Evolutionary conservation across 1,140 invertebrate species (phyloP), one percentile per base, ranked within the genome.

Genomic region (Himalopsyche phryganea): DNA sequence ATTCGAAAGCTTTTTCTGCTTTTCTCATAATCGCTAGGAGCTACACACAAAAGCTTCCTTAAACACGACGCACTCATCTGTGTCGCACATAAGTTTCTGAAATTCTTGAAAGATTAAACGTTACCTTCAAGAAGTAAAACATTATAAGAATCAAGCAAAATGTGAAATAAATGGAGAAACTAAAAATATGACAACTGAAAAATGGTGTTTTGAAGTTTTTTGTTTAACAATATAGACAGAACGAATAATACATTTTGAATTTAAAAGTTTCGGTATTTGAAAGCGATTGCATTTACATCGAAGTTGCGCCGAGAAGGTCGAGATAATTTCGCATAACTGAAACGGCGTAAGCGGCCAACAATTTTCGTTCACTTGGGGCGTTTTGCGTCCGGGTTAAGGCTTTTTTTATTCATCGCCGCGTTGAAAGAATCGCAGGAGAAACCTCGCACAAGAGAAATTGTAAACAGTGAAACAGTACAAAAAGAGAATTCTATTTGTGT

Each of bases 251-350:
- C 50, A 61, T 57, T 57, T 56, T 57, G 49, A 61, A 61, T 51
- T 61, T 60, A 52, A 57, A 61, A 61, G 53, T 61, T 61, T 40
- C n/a, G 52, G 49, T 55, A 51, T 55, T 57, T 46, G 53, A 51
- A 61, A 48, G 53, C 60, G 32, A 61, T 61, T 61, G 53, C 53
- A 61, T 61, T 57, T 61, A 61, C 60, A 61, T 61, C 44, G 53
- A 61, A 57, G 60, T 61, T 61, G 42, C 23, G 20, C 38, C 35
- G 42, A 35, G 45, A 18, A 20, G 50, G 28, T 28, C 23, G 23
- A 28, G 23, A 9, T 28, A 9, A 28, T 28, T 28, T 28, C 23
- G 23, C 23, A 28, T 3, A 28, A 28, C 23, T 28, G 9, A 28
- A 28, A 28, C 3, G 9, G 23, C 23, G 23, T 28, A 28, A 28